A percentile compares a stretch with the other conserved stretches of the same genome.
phyloP scores from a whole-genome alignment of 1,140 invertebrate genomes.

The Triops cancriformis region DNA sequence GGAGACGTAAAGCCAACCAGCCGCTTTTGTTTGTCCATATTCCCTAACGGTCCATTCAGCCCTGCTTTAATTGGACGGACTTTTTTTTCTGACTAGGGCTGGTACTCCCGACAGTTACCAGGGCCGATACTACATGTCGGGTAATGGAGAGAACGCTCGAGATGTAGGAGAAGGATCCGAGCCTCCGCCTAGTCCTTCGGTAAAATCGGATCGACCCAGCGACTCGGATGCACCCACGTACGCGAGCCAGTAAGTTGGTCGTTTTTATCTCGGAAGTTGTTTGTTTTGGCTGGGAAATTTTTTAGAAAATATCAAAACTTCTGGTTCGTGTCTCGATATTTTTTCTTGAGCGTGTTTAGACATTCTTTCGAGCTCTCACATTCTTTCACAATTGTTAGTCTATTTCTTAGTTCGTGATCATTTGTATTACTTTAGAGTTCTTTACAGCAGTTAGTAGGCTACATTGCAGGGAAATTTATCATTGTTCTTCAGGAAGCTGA shows the following conservation, averaged over 20 bases:
- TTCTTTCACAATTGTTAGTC: background rate
- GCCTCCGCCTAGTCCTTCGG: slow-evolving; percentile 20
- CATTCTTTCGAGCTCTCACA: background rate
- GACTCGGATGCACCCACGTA: slow-evolving; percentile 54
- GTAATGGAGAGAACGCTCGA: background rate
- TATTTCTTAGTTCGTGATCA: no score
- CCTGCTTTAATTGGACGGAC: background rate
- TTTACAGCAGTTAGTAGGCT: background rate
- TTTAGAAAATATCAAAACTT: background rate
- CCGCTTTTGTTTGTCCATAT: background rate
- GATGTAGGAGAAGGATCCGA: slow-evolving; percentile 6
- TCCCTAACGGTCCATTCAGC: background rate
- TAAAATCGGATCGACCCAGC: slow-evolving; percentile 25
- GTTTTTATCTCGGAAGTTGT: background rate
- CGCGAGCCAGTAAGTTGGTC: slow-evolving; percentile 53
- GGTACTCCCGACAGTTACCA: slow-evolving; percentile 15
- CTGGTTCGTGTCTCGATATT: background rate
- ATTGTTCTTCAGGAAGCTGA: background rate
- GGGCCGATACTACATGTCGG: background rate
- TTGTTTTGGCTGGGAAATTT: no score
- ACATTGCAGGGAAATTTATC: background rate
- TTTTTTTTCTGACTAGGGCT: background rate
- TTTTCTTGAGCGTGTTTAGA: background rate
- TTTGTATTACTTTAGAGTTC: no score
- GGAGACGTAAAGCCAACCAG: background rate